Evolutionary conservation across 2,797 vertebrate genomes (phyloP).

Genomic region (Girardinus metallicus): DNA sequence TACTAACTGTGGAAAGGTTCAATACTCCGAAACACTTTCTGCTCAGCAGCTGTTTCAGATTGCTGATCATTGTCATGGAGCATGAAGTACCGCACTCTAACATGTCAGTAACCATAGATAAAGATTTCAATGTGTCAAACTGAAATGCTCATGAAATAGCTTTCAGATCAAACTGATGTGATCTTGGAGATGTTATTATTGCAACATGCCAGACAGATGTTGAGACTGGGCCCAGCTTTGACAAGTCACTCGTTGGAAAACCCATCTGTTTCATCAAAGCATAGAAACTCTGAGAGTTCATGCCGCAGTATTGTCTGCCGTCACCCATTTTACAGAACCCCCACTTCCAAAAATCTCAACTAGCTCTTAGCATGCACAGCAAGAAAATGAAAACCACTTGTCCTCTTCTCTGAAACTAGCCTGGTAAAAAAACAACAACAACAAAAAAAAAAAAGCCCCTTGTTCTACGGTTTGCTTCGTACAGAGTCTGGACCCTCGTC

Average conservation of each 20-base stretch:
- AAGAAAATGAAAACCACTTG: not conserved
- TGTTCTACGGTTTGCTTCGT: no score
- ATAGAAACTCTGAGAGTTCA: not conserved
- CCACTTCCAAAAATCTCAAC: not conserved
- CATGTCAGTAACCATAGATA: not conserved
- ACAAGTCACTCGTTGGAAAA: not conserved
- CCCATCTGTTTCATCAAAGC: not conserved
- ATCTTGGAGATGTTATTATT: not conserved
- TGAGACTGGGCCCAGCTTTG: not conserved
- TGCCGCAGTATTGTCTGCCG: not conserved
- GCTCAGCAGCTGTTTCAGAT: not conserved
- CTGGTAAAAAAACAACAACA: no score
- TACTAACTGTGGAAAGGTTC: not conserved
- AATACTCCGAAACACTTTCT: not conserved
- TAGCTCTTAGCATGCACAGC: not conserved
- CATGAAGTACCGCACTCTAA: not conserved
- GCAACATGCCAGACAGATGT: not conserved
- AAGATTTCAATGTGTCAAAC: not conserved
- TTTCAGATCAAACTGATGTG: not conserved
- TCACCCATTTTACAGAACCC: no score
- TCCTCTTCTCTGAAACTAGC: not conserved
- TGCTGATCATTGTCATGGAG: not conserved
- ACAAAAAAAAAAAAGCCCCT: no score
- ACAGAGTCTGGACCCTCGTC: no score
- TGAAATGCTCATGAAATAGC: not conserved